Evolutionary conservation across 2,888 invertebrate species (phyloP).

Genomic region (Therioaphis trifolii): DNA sequence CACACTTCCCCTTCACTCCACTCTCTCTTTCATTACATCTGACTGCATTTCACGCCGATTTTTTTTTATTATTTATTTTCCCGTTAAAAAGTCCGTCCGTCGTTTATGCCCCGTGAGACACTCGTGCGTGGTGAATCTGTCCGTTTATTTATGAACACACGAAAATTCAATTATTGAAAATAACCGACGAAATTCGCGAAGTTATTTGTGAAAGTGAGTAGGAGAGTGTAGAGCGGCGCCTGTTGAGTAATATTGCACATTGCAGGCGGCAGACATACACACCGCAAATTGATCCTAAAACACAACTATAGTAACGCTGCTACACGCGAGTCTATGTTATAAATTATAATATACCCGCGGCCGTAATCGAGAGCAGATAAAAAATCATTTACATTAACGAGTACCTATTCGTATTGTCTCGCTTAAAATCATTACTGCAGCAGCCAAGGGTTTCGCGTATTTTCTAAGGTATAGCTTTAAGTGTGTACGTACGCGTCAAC

Average conservation of each 20-base stretch:
- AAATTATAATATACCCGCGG: not conserved
- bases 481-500: not conserved
- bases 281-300: constrained; percentile 48
- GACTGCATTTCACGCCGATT: too few relatives aligned
- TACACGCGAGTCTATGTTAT: not conserved
- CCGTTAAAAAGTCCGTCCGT: too few relatives aligned
- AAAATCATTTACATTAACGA: constrained; percentile 22
- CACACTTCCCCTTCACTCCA: too few relatives aligned
- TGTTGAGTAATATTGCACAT: constrained; percentile 22
- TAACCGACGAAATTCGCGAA: not conserved
- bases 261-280: constrained; percentile 10
- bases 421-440: constrained; percentile 17
- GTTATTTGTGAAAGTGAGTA: not conserved
- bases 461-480: not conserved
- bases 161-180: not conserved
- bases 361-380: constrained; percentile 5
- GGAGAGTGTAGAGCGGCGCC: not conserved
- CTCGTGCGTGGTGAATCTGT: too few relatives aligned
- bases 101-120: too few relatives aligned
- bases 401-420: not conserved
- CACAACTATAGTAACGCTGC: constrained; percentile 36
- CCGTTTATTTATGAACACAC: too few relatives aligned
- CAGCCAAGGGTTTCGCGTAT: constrained; percentile 15
- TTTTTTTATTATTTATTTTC: too few relatives aligned
- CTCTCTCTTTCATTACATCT: too few relatives aligned